These are phyloP conservation scores for Paragorgia papillata DNA, from an alignment of 92 coral and sea anemone species.

Conservation along the genomic window DNA sequence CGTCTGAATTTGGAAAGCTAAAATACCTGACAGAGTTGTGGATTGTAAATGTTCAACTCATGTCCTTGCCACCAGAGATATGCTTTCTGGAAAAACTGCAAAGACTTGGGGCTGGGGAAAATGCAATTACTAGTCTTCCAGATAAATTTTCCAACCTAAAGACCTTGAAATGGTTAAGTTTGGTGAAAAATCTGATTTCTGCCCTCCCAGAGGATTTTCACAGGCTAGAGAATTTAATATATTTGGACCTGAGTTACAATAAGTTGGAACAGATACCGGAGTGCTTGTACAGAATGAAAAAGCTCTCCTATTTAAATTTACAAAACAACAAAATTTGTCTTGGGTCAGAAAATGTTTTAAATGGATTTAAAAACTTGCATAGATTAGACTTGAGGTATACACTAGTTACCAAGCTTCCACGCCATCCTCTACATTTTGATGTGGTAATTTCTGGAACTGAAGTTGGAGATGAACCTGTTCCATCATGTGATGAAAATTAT, in stretches of 20 bases:
- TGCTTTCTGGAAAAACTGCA: conserved; percentile 67
- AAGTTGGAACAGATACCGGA: conserved; percentile 67
- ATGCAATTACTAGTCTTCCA: conserved; percentile 72
- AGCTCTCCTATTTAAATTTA: conserved; percentile 67
- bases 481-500: background rate
- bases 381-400: conserved; percentile 80
- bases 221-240: conserved; percentile 60
- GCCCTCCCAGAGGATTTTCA: conserved; percentile 65
- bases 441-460: conserved; percentile 48
- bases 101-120: conserved; percentile 89
- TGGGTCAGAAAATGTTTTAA: conserved; percentile 40
- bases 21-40: conserved; percentile 73
- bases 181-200: conserved; percentile 70
- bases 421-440: conserved; percentile 66
- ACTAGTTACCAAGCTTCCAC: conserved; percentile 64
- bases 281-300: conserved; percentile 54
- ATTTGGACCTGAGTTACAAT: conserved; percentile 77
- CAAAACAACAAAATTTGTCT: conserved; percentile 65
- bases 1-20: conserved; percentile 86
- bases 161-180: conserved; percentile 76
- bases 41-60: conserved; percentile 85
- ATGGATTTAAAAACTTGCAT: conserved; percentile 57
- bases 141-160: conserved; percentile 63
- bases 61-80: conserved; percentile 94
- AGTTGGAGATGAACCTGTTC: background rate